These are phyloP conservation scores for Corvus cornix DNA, from an alignment of 2,113 vertebrate genomes.

Conservation along the genomic window DNA sequence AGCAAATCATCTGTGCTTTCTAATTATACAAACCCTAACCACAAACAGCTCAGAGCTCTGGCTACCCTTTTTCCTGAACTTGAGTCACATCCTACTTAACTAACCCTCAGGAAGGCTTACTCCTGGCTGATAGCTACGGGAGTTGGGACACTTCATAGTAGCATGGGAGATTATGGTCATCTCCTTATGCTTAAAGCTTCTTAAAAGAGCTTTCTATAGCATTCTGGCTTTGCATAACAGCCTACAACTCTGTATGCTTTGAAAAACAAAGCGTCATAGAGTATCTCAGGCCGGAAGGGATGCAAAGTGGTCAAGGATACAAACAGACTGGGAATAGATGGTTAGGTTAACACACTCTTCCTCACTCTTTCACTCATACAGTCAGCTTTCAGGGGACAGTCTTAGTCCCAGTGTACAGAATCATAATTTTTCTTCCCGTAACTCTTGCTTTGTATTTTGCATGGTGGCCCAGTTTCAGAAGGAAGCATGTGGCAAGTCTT, in stretches of 20 bases:
- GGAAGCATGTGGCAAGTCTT: background rate
- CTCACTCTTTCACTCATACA: background rate
- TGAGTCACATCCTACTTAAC: background rate
- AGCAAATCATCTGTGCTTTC: background rate
- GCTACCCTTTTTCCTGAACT: background rate
- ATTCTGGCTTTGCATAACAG: background rate
- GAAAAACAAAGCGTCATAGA: background rate
- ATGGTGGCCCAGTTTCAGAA: background rate
- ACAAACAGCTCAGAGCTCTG: background rate
- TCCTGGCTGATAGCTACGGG: background rate
- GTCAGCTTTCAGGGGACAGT: background rate
- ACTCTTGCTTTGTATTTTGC: background rate
- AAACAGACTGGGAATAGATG: background rate
- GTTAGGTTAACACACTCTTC: background rate
- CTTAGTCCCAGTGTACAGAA: background rate
- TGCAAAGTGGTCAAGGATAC: background rate
- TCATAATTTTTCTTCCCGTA: background rate
- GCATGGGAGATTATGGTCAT: background rate
- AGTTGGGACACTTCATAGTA: background rate
- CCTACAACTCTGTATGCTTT: background rate
- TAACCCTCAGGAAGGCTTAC: background rate
- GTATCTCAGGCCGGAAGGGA: background rate
- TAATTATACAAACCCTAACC: slow-evolving; percentile 1
- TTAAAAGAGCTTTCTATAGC: slow-evolving; percentile 3
- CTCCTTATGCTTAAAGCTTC: slow-evolving; percentile 2